Conservation (phyloP, 2,113 vertebrate genomes). For the Zootoca vivipara region DNA sequence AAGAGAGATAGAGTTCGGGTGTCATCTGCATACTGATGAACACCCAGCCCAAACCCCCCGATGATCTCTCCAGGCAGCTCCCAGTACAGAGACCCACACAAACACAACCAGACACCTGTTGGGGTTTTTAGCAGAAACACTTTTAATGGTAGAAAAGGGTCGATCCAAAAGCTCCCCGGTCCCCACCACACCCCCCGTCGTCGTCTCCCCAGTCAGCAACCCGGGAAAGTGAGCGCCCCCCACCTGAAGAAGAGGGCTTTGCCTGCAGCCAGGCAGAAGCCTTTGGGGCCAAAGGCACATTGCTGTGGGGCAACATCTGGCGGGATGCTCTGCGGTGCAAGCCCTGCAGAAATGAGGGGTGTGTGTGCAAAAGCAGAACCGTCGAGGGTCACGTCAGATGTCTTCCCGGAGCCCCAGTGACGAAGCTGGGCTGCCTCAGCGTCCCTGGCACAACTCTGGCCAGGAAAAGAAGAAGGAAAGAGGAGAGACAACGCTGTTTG, state of each 20-base stretch:
- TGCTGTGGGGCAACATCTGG: neutral
- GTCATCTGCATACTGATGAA: no score
- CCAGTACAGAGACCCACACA: neutral
- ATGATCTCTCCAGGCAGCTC: no score
- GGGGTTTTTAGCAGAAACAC: neutral
- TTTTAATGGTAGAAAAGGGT: neutral
- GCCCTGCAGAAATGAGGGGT: no score
- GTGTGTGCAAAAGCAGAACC: no score
- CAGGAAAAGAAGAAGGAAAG: neutral
- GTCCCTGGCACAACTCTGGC: neutral
- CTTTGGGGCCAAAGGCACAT: neutral
- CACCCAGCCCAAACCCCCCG: no score
- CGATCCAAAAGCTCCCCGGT: neutral
- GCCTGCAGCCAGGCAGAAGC: neutral
- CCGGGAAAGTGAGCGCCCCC: neutral
- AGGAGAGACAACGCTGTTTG: neutral
- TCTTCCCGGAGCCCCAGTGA: no score
- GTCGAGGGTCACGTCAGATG: rapidly evolving
- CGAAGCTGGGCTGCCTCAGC: neutral
- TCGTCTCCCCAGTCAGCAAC: neutral
- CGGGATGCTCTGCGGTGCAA: neutral
- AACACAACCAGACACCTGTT: neutral
- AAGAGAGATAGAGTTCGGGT: no score
- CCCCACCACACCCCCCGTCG: no score
- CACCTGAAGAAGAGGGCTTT: neutral